Conservation (phyloP, 2,113 vertebrate genomes). For the Pica pica region DNA sequence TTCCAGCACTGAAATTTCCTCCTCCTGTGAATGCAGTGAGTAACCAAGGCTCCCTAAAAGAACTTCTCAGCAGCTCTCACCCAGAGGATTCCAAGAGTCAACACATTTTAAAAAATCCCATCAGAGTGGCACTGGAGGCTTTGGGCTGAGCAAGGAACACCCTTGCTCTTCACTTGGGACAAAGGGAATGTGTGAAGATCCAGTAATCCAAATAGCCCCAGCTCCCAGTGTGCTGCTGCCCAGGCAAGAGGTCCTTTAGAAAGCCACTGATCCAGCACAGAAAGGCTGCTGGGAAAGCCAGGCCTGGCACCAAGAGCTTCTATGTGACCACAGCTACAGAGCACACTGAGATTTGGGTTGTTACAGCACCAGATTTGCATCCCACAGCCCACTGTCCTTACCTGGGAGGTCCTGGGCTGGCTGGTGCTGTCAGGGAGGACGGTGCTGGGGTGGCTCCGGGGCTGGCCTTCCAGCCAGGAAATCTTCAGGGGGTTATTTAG, state of each 20-base stretch:
- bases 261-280: not conserved
- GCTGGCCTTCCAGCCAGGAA: slow-evolving; percentile 89
- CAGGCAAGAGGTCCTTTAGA: not conserved
- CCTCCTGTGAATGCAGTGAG: not conserved
- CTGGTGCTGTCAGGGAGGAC: not conserved
- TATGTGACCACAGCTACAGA: not conserved
- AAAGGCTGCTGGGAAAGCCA: not conserved
- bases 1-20: not conserved
- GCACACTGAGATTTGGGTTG: not conserved
- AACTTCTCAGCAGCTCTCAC: not conserved
- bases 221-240: not conserved
- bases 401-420: slow-evolving; percentile 73
- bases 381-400: slow-evolving; percentile 43
- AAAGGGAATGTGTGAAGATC: not conserved
- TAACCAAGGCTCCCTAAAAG: not conserved
- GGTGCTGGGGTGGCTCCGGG: slow-evolving; percentile 22
- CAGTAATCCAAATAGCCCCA: not conserved
- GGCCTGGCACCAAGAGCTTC: not conserved
- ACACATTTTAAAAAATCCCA: not conserved
- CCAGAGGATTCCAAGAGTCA: not conserved
- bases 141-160: not conserved
- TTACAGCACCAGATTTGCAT: not conserved
- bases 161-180: not conserved
- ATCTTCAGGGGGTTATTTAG: slow-evolving; percentile 88
- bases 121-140: not conserved